phyloP scores from a whole-genome alignment of 2,888 invertebrate species.

The Priocnemis perturbator region DNA sequence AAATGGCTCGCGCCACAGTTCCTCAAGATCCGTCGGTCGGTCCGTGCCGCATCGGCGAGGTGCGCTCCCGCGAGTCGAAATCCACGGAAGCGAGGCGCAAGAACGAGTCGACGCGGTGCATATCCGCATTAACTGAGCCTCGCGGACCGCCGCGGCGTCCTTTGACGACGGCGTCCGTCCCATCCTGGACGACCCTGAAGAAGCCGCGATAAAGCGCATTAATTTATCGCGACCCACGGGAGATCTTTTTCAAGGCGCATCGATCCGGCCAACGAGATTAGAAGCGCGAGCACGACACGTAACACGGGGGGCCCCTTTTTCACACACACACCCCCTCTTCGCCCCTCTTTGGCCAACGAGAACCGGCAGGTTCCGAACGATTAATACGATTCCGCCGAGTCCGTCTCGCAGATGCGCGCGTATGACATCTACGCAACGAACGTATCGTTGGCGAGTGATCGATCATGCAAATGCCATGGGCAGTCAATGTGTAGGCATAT shows the following conservation, averaged over 20 bases:
- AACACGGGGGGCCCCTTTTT: slow-evolving; percentile 11
- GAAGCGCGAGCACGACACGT: slow-evolving; percentile 43
- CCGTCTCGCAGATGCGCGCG: too few relatives aligned
- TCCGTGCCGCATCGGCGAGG: neutral
- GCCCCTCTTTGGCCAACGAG: too few relatives aligned
- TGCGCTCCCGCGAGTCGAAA: slow-evolving; percentile 26
- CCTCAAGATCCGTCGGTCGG: neutral
- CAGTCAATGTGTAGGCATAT: too few relatives aligned
- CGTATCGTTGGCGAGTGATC: too few relatives aligned
- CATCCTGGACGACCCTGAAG: slow-evolving; percentile 53
- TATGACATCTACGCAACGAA: too few relatives aligned
- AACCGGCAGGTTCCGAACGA: too few relatives aligned
- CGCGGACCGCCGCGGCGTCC: slow-evolving; percentile 53
- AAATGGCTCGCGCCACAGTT: neutral
- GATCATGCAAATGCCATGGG: too few relatives aligned
- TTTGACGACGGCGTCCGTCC: slow-evolving; percentile 57
- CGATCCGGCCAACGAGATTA: slow-evolving; percentile 62
- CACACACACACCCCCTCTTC: neutral
- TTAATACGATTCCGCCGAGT: too few relatives aligned
- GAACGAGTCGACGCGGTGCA: slow-evolving; percentile 14
- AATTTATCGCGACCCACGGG: slow-evolving; percentile 62
- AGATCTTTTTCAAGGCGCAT: slow-evolving; percentile 59
- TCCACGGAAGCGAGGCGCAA: slow-evolving; percentile 37
- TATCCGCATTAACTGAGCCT: slow-evolving; percentile 50
- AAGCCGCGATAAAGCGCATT: slow-evolving; percentile 69